Conservation (phyloP, 2,888 invertebrate genomes). For the Cephus pulcher region DNA sequence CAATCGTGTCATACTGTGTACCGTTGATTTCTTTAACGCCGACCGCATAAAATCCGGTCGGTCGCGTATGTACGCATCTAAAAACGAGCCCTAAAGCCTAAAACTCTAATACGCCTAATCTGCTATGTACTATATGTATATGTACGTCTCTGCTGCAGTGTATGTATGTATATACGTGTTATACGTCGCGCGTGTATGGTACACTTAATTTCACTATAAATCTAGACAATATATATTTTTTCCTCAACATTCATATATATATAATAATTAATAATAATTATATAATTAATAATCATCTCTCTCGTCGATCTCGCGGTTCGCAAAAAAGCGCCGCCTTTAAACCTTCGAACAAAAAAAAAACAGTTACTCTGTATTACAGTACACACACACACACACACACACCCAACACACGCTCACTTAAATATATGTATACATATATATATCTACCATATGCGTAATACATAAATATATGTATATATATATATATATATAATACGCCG, state of each 20-base stretch:
- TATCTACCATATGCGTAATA: no score
- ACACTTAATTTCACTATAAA: slow-evolving; percentile 41
- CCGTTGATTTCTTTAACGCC: background rate
- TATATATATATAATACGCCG: background rate
- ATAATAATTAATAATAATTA: slow-evolving; percentile 23
- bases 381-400: background rate
- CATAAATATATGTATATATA: no score
- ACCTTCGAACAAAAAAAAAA: slow-evolving; percentile 31
- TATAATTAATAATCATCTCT: slow-evolving; percentile 28
- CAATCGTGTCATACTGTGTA: background rate
- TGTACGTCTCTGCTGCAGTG: background rate
- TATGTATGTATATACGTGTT: slow-evolving; percentile 1
- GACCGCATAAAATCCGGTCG: background rate
- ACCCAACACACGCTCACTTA: background rate
- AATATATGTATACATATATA: background rate
- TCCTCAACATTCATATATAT: slow-evolving; percentile 56
- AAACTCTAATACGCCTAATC: background rate
- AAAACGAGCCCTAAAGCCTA: slow-evolving; percentile 6
- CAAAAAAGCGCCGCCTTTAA: slow-evolving; percentile 29
- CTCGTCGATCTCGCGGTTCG: slow-evolving; percentile 31
- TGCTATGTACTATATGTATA: background rate
- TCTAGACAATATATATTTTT: slow-evolving; percentile 54
- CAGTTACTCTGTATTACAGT: slow-evolving; percentile 29
- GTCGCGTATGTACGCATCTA: background rate
- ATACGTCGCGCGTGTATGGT: slow-evolving; percentile 6